Percentiles rank a stretch among this genome's conserved stretches.
phyloP scores from a whole-genome alignment of 2,113 vertebrate species.

The Noturus placidus region DNA sequence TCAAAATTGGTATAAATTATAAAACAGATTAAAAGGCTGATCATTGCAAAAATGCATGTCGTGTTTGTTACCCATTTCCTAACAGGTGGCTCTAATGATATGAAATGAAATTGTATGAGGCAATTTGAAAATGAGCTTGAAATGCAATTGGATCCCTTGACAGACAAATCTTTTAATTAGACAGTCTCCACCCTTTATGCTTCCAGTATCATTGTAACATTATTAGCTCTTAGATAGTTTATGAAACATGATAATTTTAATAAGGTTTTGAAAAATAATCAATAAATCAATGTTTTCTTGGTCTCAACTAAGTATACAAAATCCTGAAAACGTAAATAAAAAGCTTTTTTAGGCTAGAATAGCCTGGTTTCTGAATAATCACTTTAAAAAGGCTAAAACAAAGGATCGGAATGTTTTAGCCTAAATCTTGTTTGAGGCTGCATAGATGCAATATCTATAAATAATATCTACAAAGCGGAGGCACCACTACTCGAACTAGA shows the following conservation, averaged over 20 bases:
- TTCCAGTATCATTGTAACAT: neutral
- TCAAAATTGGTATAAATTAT: neutral
- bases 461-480: neutral
- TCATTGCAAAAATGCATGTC: neutral
- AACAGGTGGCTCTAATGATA: neutral
- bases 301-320: neutral
- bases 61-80: neutral
- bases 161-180: neutral
- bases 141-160: neutral
- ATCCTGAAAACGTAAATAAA: neutral
- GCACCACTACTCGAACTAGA: too few relatives aligned
- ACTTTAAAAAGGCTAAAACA: neutral
- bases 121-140: neutral
- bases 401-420: neutral
- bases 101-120: neutral
- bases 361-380: neutral
- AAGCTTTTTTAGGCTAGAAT: neutral
- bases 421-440: neutral
- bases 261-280: neutral
- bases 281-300: neutral
- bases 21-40: neutral
- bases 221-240: neutral
- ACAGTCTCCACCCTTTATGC: neutral
- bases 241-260: neutral
- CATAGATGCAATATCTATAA: too few relatives aligned